Conservation (phyloP, 1,140 invertebrate genomes). For the Drosophila bocki region DNA sequence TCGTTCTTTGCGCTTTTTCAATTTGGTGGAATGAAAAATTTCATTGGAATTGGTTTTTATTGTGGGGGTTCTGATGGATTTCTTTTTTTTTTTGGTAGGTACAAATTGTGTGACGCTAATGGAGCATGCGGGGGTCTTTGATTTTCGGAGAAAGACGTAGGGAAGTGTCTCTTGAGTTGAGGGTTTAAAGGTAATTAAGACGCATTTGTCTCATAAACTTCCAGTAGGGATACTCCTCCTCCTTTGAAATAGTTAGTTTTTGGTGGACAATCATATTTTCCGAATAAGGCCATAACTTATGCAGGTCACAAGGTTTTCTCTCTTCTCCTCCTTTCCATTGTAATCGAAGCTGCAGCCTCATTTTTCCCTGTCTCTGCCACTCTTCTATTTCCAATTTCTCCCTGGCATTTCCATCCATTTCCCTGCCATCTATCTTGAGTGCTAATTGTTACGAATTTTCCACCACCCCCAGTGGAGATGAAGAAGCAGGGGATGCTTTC, state of each 20-base stretch:
- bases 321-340: not conserved
- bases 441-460: slow-evolving; percentile 77
- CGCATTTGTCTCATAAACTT: not conserved
- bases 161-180: slow-evolving; percentile 66
- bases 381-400: not conserved
- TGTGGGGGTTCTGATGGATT: slow-evolving; percentile 79
- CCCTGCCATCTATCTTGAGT: slow-evolving; percentile 63
- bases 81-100: slow-evolving; percentile 71
- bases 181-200: slow-evolving; percentile 40
- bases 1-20: slow-evolving; percentile 55
- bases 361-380: not conserved
- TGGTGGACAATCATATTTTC: not conserved
- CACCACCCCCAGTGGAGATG: slow-evolving; percentile 18
- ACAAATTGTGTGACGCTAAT: slow-evolving; percentile 79
- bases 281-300: not conserved
- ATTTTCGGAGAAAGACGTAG: slow-evolving; percentile 10
- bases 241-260: no score
- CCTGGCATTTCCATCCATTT: slow-evolving; percentile 16
- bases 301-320: not conserved
- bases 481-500: slow-evolving; percentile 10
- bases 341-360: not conserved
- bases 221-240: no score
- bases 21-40: slow-evolving; percentile 78
- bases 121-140: slow-evolving; percentile 48
- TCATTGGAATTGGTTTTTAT: slow-evolving; percentile 82